Evolutionary conservation across 1,140 invertebrate species (phyloP).

Genomic region (Xylocopa sonorina): DNA sequence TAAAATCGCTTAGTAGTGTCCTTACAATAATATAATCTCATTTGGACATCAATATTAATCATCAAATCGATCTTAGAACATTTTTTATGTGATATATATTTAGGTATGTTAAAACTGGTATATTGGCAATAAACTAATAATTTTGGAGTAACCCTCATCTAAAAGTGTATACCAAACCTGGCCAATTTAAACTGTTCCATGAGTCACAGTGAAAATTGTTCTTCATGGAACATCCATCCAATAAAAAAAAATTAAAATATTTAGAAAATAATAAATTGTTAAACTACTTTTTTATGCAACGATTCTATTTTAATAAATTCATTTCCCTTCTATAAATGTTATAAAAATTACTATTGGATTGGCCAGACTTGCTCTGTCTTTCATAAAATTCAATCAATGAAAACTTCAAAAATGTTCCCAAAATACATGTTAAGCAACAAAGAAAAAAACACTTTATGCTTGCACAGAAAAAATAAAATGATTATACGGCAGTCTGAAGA

Average conservation of each 20-base stretch:
- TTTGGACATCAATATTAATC: constrained; percentile 46
- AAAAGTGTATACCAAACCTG: neutral
- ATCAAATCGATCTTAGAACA: constrained; percentile 26
- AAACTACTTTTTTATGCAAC: neutral
- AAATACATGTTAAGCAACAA: neutral
- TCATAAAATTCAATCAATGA: neutral
- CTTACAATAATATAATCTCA: constrained; percentile 52
- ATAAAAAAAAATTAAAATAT: too few species aligned
- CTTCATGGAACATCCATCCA: too few species aligned
- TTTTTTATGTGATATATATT: neutral
- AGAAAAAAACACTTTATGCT: constrained; percentile 17
- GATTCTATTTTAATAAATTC: neutral
- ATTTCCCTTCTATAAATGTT: neutral
- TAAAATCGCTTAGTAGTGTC: constrained; percentile 14
- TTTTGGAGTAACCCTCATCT: neutral
- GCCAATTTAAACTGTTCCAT: neutral
- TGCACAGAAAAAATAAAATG: neutral
- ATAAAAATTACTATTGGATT: neutral
- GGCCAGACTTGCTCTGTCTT: neutral
- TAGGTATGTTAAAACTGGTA: constrained; percentile 24
- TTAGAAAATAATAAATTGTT: neutral
- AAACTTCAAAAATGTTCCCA: constrained; percentile 16
- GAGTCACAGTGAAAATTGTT: too few species aligned
- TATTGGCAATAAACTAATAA: constrained; percentile 13
- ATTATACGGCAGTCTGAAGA: constrained; percentile 15